phyloP scores from a whole-genome alignment of 2,113 vertebrate species.

The Macaca nemestrina region DNA sequence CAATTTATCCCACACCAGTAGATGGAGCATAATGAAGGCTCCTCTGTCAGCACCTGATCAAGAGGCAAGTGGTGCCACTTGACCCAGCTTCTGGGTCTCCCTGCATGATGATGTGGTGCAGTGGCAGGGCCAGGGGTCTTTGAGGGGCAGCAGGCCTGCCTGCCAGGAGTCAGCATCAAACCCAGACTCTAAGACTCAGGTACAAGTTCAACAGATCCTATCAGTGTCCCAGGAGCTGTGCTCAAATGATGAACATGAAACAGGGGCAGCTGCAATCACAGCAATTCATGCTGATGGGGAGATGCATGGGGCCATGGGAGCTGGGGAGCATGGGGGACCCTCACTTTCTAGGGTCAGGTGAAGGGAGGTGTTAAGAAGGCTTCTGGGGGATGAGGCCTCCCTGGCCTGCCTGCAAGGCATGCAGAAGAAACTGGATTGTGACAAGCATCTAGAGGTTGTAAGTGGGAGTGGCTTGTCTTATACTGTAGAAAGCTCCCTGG shows the following conservation, averaged over 20 bases:
- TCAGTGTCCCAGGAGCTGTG: background rate
- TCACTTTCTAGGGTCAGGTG: background rate
- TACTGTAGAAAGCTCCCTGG: background rate
- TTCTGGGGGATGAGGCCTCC: background rate
- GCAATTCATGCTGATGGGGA: background rate
- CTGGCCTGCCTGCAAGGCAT: background rate
- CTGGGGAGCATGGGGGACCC: background rate
- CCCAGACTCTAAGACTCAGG: background rate
- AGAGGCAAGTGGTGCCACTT: constrained; percentile 81
- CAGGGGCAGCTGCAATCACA: background rate
- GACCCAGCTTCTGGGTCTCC: constrained; percentile 79
- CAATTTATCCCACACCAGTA: constrained; percentile 85
- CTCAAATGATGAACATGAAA: background rate
- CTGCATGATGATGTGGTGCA: constrained; percentile 59
- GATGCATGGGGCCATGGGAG: rapidly evolving
- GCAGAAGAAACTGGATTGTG: background rate
- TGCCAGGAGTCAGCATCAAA: background rate
- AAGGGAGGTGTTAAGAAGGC: background rate
- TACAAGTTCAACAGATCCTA: background rate
- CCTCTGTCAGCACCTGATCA: constrained; percentile 85
- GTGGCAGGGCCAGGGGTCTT: constrained; percentile 38
- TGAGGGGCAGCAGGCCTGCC: background rate
- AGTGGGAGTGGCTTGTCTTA: background rate
- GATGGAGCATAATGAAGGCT: constrained; percentile 86
- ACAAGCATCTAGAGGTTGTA: background rate